Base-by-base conservation (phyloP, 2,797 vertebrate species). In the Salarias fasciatus region DNA sequence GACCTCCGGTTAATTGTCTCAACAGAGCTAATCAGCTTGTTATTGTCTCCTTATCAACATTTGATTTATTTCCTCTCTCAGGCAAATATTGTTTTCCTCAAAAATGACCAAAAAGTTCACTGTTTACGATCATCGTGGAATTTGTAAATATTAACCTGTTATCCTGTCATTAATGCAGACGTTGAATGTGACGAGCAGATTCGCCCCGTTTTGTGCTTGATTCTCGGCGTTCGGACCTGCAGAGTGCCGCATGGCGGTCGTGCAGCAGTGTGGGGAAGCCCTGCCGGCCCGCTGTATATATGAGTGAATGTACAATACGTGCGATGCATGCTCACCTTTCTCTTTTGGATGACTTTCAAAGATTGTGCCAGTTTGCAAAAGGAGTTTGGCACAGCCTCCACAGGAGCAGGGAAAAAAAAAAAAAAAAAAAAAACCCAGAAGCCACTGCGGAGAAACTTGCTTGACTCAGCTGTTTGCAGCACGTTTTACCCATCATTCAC, bases 311-410 rank as follows among this genome's bases (percentile, higher is more conserved):
- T 73, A 62, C 69, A 68, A 50, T 73, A 68, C 12, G 40, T 69
- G 75, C 53, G 64, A 77, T 83, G 79, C 67, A 55, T 68, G 46
- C 63, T 87, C 80, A 86, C 76, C 75, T 81, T 82, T 66, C 70
- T 67, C 63, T 82, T 69, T 69, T 91, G 89, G 87, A 88, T 89
- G 89, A 90, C 89, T 89, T 91, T 91, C 89, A 91, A 89, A 88
- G 41, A 62, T 55, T 62, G 50, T 79, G 79, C 77, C 78, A 74
- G 74, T 82, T 81, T 67, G 57, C 57, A 75, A 88, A 83, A 77
- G 67, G 65, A 78, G 51, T 76, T 78, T 90, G 87, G 86, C 87
- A 75, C 62, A 12, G 79, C n/a, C 11, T 84, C 58, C 13, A 6
- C 43, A 86, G 85, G 78, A 84, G 80, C 37, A 43, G 64, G 57